phyloP scores from a whole-genome alignment of 2,797 vertebrate species.

The Emydoidea blandingii region DNA sequence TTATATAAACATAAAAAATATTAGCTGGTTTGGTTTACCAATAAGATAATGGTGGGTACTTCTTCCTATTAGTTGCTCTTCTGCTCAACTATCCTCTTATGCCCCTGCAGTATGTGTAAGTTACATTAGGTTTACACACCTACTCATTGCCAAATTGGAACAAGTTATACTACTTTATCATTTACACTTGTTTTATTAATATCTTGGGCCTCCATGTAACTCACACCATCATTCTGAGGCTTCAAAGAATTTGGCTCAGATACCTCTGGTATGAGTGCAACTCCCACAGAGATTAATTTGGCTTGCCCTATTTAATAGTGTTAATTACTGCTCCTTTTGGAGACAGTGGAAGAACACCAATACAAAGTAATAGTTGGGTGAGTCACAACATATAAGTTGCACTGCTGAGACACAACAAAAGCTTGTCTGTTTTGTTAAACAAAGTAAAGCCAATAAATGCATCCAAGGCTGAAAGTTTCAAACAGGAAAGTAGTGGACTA shows the following conservation, averaged over 20 bases:
- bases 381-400: fast-evolving
- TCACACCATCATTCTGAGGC: neutral
- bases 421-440: neutral
- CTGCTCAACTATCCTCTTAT: neutral
- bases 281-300: neutral
- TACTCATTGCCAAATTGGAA: neutral
- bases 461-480: neutral
- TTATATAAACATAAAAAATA: too few relatives aligned
- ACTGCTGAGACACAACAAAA: neutral
- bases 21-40: neutral
- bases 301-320: neutral
- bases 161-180: fast-evolving
- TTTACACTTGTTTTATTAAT: neutral
- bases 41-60: neutral
- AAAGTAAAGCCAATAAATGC: neutral
- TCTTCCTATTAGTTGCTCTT: neutral
- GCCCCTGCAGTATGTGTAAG: neutral
- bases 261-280: too few relatives aligned
- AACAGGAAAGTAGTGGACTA: fast-evolving
- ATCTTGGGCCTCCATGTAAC: fast-evolving
- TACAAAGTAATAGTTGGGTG: neutral
- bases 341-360: neutral
- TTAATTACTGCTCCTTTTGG: slow-evolving; percentile 14
- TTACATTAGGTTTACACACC: neutral
- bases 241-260: neutral